Percentiles rank a stretch among this genome's conserved stretches.
Evolutionary conservation across 2,797 vertebrate genomes (phyloP).

Genomic region (Myotis myotis): DNA sequence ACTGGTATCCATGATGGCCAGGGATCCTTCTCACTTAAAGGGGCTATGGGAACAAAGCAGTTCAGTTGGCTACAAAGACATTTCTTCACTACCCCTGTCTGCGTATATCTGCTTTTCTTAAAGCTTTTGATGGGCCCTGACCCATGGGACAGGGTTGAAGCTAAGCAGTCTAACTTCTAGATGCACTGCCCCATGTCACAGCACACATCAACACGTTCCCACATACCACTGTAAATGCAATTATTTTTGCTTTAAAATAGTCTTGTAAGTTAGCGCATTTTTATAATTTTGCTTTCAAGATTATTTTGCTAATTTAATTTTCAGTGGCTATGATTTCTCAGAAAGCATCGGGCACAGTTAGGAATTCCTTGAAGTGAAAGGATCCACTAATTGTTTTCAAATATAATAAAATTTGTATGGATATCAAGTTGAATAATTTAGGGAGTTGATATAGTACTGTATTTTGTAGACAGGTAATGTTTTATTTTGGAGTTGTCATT

Average conservation of each 20-base stretch:
- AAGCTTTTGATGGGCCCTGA: background rate
- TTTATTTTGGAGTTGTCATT: slow-evolving; percentile 18
- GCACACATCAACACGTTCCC: background rate
- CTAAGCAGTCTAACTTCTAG: background rate
- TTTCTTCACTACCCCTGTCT: background rate
- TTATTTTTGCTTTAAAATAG: slow-evolving; percentile 33
- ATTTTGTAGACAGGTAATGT: background rate
- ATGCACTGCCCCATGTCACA: background rate
- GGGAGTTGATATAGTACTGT: background rate
- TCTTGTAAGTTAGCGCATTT: background rate
- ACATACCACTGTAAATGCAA: background rate
- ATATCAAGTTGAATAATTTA: background rate
- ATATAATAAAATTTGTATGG: background rate
- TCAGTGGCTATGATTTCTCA: slow-evolving; percentile 9
- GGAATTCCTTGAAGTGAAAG: slow-evolving; percentile 27
- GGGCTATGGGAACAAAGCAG: slow-evolving; percentile 12
- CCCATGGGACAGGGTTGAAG: background rate
- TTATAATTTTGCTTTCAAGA: slow-evolving; percentile 21
- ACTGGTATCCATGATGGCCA: background rate
- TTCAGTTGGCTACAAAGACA: slow-evolving; percentile 15
- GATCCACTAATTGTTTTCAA: slow-evolving; percentile 37
- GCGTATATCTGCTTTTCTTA: background rate
- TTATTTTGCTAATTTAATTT: slow-evolving; percentile 53
- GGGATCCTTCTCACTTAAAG: slow-evolving; percentile 8
- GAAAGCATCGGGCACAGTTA: background rate